Conservation (phyloP, 2,113 vertebrate genomes). For the Actinemys pallida region DNA sequence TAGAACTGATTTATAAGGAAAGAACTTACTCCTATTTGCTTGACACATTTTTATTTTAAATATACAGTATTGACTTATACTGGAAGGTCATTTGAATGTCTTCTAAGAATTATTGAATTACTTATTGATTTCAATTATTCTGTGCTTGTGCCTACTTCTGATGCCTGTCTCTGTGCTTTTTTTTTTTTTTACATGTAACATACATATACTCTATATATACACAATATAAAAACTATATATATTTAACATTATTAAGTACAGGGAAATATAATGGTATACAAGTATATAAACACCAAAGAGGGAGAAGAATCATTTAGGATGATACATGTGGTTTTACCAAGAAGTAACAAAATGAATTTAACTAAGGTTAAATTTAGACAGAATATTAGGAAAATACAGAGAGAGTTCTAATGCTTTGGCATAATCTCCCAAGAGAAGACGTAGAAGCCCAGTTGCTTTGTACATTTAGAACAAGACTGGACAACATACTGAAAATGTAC, state of each 20-base stretch:
- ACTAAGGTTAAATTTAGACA: background rate
- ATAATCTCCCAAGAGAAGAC: rapidly evolving
- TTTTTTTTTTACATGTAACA: background rate
- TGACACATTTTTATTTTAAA: background rate
- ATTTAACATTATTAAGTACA: background rate
- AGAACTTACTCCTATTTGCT: slow-evolving; percentile 9
- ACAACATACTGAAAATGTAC: rapidly evolving
- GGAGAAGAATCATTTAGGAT: background rate
- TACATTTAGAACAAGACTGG: background rate
- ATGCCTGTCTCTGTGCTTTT: background rate
- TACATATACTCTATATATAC: background rate
- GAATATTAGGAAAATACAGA: background rate
- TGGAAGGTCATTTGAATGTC: slow-evolving; percentile 27
- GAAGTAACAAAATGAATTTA: background rate
- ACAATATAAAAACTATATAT: background rate
- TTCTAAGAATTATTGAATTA: slow-evolving; percentile 27
- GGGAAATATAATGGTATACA: rapidly evolving
- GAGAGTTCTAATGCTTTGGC: rapidly evolving
- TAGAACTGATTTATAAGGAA: background rate
- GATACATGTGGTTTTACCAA: background rate
- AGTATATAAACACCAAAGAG: background rate
- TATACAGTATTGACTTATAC: slow-evolving; percentile 14
- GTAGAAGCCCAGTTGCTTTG: background rate
- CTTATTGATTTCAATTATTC: slow-evolving; percentile 23
- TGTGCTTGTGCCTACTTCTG: background rate